Conservation (phyloP, 2,113 vertebrate species). For the Ploceus nigricollis region DNA sequence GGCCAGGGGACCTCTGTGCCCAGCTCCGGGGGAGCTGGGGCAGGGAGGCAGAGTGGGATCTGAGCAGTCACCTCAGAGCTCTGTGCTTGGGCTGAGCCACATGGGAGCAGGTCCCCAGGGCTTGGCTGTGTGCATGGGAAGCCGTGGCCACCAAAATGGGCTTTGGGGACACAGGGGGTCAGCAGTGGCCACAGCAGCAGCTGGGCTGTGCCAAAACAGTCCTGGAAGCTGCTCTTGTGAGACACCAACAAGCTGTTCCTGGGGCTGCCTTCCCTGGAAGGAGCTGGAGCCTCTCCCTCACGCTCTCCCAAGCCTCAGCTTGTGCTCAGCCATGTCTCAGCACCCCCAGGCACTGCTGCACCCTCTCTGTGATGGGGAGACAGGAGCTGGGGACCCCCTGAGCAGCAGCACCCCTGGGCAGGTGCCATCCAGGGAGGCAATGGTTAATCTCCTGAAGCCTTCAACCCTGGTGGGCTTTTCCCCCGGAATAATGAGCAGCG, state of each 20-base stretch:
- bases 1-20: background rate
- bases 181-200: background rate
- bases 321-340: background rate
- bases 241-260: background rate
- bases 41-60: background rate
- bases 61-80: background rate
- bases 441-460: background rate
- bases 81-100: rapidly evolving
- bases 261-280: background rate
- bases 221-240: background rate
- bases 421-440: background rate
- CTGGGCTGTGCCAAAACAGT: background rate
- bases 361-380: background rate
- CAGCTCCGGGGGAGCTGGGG: background rate
- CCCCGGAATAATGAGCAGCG: background rate
- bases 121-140: rapidly evolving
- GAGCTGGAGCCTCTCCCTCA: background rate
- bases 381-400: background rate
- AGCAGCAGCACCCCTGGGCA: background rate
- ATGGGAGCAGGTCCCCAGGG: background rate
- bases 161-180: background rate
- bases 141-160: background rate
- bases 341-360: background rate
- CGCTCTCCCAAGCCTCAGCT: rapidly evolving
- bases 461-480: background rate